Base-by-base conservation (phyloP, 2,797 vertebrate genomes). In the Ceryle rudis region DNA sequence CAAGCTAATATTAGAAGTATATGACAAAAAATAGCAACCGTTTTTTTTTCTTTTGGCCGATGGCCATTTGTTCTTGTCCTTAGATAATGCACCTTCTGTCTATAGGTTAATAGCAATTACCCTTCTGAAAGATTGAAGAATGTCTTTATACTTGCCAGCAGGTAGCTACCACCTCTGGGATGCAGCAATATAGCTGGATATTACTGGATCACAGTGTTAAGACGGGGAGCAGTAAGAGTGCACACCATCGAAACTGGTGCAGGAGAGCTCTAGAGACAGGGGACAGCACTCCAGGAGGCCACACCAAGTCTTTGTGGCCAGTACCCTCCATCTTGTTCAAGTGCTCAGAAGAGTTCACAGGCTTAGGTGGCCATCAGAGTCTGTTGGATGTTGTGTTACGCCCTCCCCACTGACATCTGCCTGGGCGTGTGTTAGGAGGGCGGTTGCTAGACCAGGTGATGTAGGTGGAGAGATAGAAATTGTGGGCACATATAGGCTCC, bases 261-360 rank as follows among this genome's bases (percentile, higher is more conserved):
- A 70, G 78, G 33, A 54, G 33, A 65, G n/a, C 66, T 69, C 46
- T 14, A 21, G 66, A 65, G 54, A n/a, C 23, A 67, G 37, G 22
- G 51, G 65, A 7, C 13, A 49, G 73, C 46, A 17, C 22, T 14
- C 35, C 12, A 16, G 52, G 31, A 58, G 18, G 11, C 14, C 44
- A 54, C 47, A 44, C 28, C 17, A 5, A 37, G 29, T 7, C 61
- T 35, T 17, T 44, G 57, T 57, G 66, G 26, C 0, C 0, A 74
- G 46, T 11, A 28, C 26, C 6, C 39, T 52, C 39, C 26, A 8
- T 12, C 57, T 37, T 54, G 11, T 12, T 62, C 10, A 18, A 52
- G 52, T 0, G 1, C 25, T 33, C 31, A 80, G 61, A 61, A 61
- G 39, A 25, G 44, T 8, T 70, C 65, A 28, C 15, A 7, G 0